Conservation (phyloP, 1,140 invertebrate genomes). For the Zaprionus vittiger region DNA sequence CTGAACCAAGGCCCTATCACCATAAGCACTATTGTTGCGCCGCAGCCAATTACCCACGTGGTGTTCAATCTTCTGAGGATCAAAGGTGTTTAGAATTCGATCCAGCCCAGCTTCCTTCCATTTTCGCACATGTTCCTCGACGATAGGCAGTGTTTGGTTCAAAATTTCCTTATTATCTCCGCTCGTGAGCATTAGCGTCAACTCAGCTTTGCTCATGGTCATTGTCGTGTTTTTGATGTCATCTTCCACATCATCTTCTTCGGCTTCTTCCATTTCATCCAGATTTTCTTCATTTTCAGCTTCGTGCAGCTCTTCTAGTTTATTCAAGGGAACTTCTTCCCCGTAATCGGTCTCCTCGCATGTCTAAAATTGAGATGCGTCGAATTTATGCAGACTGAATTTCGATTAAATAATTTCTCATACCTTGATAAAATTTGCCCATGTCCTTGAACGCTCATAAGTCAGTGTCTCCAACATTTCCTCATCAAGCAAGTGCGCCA, state of each 20-base stretch:
- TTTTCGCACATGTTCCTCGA: conserved; percentile 71
- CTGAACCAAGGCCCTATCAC: conserved; percentile 12
- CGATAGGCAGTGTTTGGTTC: conserved; percentile 68
- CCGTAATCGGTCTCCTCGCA: conserved; percentile 15
- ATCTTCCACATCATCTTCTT: conserved; percentile 22
- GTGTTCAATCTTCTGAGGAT: conserved; percentile 66
- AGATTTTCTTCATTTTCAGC: conserved; percentile 28
- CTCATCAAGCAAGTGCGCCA: conserved; percentile 48
- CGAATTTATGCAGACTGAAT: background rate
- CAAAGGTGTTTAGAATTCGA: conserved; percentile 70
- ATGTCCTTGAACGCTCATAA: conserved; percentile 58
- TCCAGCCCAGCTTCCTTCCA: conserved; percentile 69
- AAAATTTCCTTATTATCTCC: conserved; percentile 58
- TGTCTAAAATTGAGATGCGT: conserved; percentile 15
- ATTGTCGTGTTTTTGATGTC: conserved; percentile 36
- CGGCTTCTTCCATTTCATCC: conserved; percentile 29
- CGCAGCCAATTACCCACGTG: conserved; percentile 72
- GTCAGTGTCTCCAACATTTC: conserved; percentile 52
- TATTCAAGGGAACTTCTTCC: conserved; percentile 21
- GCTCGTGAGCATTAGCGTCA: conserved; percentile 49
- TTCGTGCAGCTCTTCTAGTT: conserved; percentile 41
- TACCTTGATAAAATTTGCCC: conserved; percentile 55
- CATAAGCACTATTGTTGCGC: conserved; percentile 57
- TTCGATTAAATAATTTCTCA: background rate
- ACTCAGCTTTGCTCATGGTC: conserved; percentile 44